Base-by-base conservation (phyloP, 1,140 invertebrate genomes). In the Conus ventricosus region DNA sequence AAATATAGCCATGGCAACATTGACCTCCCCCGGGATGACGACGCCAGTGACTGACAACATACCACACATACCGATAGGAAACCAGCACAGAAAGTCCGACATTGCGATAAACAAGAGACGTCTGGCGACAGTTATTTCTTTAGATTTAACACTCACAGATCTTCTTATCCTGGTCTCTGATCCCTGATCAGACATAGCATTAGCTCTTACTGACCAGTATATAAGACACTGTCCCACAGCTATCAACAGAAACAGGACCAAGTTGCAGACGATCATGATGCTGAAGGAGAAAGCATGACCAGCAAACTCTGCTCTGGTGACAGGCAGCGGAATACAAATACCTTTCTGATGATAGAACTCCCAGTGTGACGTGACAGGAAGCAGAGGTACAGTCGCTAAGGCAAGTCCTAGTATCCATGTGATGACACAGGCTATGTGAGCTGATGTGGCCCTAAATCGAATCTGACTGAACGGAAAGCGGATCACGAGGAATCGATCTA, bases 381-480 rank as follows among this genome's bases (percentile, higher is more conserved):
- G 81, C 39, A 53, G 54, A 39, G 81, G 81, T 20, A 55, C 27
- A 7, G 54, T 27, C 11, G 81, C 81, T n/a, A 82, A 53, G 51
- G 51, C n/a, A 10, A 82, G 39, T 25, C 81, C 81, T n/a, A 55
- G 5, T 20, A n/a, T 53, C 81, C 81, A 82, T 15, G 82, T 84
- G 4, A 89, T 7, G n/a, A n/a, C 10, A 86, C 75, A 89, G 15
- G 75, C 84, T 5, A 67, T 5, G 11, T 39, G 20, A n/a, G 84
- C 75, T 20, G 88, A 89, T n/a, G 55, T 91, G 6, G 92, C 83
- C 11, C 80, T 87, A 13, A 88, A 76, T 8, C 89, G 71, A 15
- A 71, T 11, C 11, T 84, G 67, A n/a, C 91, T 88, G 75, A 94
- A 92, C 0, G 93, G 93, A 82, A 91, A 93, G 20, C 91, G 89